Evolutionary conservation across 2,888 invertebrate genomes (phyloP).

Genomic region (Catocala fraxini): DNA sequence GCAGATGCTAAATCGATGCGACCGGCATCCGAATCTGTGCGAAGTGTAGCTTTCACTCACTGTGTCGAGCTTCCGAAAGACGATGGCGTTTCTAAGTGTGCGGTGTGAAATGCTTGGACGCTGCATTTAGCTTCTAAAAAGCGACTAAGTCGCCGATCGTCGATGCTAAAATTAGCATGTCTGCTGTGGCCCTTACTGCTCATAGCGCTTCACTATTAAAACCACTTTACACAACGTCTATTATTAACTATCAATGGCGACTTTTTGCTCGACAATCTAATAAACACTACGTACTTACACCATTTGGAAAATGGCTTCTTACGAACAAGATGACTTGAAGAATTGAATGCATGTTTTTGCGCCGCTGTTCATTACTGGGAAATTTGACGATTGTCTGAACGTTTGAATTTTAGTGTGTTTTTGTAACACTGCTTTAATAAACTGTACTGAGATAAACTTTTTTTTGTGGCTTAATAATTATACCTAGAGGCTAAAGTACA

Average conservation of each 20-base stretch:
- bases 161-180: too few relatives aligned
- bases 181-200: too few relatives aligned
- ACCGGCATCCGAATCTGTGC: too few relatives aligned
- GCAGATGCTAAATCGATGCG: too few relatives aligned
- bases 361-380: background rate
- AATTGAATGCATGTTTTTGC: constrained; percentile 2
- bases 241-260: background rate
- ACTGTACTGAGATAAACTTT: background rate
- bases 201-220: too few relatives aligned
- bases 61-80: too few relatives aligned
- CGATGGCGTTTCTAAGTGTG: too few relatives aligned
- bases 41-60: too few relatives aligned
- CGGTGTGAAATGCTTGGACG: too few relatives aligned
- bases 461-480: background rate
- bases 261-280: background rate
- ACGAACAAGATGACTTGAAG: constrained; percentile 1
- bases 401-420: background rate
- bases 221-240: background rate
- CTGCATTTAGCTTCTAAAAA: too few relatives aligned
- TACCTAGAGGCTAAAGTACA: too few relatives aligned
- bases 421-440: background rate
- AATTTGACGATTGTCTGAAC: background rate
- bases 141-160: too few relatives aligned
- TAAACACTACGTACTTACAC: background rate
- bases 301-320: background rate